Evolutionary conservation across 2,113 vertebrate species (phyloP).

Genomic region (Tragulus kanchil): DNA sequence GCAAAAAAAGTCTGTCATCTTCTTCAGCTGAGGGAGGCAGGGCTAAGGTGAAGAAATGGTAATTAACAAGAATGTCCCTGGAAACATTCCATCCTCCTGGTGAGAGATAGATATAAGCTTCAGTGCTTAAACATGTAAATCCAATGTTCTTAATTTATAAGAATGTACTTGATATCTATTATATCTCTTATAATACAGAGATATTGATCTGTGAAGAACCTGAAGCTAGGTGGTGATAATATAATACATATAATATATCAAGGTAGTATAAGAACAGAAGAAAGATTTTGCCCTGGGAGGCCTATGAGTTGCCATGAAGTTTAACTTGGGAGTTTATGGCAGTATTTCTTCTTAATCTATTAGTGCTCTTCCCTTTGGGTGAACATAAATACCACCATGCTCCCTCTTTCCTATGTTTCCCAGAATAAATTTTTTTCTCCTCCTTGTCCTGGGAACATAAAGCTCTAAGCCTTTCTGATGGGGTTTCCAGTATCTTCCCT

Average conservation of each 20-base stretch:
- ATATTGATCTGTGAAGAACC: constrained; percentile 59
- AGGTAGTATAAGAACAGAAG: constrained; percentile 50
- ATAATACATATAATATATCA: not conserved
- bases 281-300: constrained; percentile 9
- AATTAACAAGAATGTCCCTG: constrained; percentile 77
- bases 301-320: not conserved
- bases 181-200: constrained; percentile 56
- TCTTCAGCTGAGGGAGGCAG: not conserved
- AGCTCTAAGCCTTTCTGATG: constrained; percentile 45
- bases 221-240: not conserved
- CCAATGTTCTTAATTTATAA: constrained; percentile 78
- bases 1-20: constrained; percentile 56
- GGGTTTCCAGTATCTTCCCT: constrained; percentile 40
- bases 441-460: constrained; percentile 20
- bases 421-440: constrained; percentile 28
- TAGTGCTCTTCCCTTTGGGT: not conserved
- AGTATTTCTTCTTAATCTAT: not conserved
- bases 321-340: not conserved
- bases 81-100: constrained; percentile 57
- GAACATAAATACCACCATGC: not conserved
- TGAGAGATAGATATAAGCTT: constrained; percentile 69
- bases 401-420: not conserved
- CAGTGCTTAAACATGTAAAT: constrained; percentile 69
- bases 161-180: constrained; percentile 77
- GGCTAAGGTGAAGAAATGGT: constrained; percentile 62